A percentile compares a stretch with the other conserved stretches of the same genome.
Evolutionary conservation across 2,888 invertebrate genomes (phyloP).

Genomic region (Parapristionchus giblindavisi): DNA sequence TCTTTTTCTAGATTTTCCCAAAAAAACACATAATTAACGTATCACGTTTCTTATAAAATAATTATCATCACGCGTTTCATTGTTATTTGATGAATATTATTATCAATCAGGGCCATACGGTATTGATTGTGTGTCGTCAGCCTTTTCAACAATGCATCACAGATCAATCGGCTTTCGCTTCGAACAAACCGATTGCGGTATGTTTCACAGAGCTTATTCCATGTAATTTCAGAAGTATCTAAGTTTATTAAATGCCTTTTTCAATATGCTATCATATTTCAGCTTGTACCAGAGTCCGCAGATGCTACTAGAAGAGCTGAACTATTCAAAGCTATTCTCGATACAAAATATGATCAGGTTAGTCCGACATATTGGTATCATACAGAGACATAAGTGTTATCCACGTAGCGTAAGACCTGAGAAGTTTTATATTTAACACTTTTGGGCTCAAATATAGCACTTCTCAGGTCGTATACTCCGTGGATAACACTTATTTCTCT

Average conservation of each 20-base stretch:
- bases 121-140: conserved; percentile 5
- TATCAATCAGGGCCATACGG: conserved; percentile 10
- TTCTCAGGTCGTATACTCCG: too few relatives aligned
- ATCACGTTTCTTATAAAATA: too few relatives aligned
- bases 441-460: too few relatives aligned
- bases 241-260: background rate
- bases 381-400: too few relatives aligned
- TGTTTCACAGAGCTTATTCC: background rate
- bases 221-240: too few relatives aligned
- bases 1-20: too few relatives aligned
- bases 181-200: background rate
- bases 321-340: background rate
- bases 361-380: background rate
- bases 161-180: background rate
- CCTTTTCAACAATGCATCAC: background rate
- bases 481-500: too few relatives aligned
- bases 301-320: background rate
- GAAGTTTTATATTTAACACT: too few relatives aligned
- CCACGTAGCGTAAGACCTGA: too few relatives aligned
- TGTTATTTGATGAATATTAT: background rate
- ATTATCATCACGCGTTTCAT: too few relatives aligned
- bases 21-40: too few relatives aligned
- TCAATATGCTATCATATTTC: background rate
- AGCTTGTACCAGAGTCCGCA: conserved; percentile 1
- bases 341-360: background rate